phyloP scores from a whole-genome alignment of 2,888 invertebrate genomes.

The Rotaria magnacalcarata region DNA sequence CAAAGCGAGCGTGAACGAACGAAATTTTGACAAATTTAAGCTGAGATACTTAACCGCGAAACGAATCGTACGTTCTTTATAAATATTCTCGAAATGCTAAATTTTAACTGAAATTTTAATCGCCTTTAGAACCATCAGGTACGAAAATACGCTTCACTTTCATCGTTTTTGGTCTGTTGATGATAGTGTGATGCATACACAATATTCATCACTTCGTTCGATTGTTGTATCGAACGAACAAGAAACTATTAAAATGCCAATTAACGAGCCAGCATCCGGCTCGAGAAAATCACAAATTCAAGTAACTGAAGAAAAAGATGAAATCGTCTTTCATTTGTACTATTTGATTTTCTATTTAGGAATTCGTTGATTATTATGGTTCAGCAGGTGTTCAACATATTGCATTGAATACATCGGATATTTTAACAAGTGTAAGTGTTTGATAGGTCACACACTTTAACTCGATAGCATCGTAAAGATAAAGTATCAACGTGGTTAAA shows the following conservation, averaged over 20 bases:
- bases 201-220: constrained; percentile 90
- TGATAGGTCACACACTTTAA: neutral
- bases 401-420: constrained; percentile 87
- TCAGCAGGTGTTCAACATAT: constrained; percentile 97
- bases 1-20: too few relatives aligned
- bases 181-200: constrained; percentile 86
- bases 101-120: constrained; percentile 52
- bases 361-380: constrained; percentile 95
- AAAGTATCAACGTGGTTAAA: too few relatives aligned
- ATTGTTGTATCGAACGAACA: constrained; percentile 95
- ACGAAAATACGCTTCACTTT: constrained; percentile 70
- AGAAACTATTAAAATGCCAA: constrained; percentile 92
- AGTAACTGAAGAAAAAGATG: constrained; percentile 50
- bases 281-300: constrained; percentile 94
- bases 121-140: constrained; percentile 53
- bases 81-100: too few relatives aligned
- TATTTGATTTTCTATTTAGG: constrained; percentile 59
- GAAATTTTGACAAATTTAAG: too few relatives aligned
- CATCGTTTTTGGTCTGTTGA: constrained; percentile 97
- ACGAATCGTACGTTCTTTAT: too few relatives aligned
- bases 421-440: constrained; percentile 71
- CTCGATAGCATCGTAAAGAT: too few relatives aligned
- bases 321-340: neutral
- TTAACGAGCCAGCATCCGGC: constrained; percentile 91
- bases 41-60: too few relatives aligned